Percentiles rank a stretch among this genome's conserved stretches.
These are phyloP conservation scores for Ochropacha duplaris DNA, from an alignment of 2,888 invertebrate species.

Conservation along the genomic window DNA sequence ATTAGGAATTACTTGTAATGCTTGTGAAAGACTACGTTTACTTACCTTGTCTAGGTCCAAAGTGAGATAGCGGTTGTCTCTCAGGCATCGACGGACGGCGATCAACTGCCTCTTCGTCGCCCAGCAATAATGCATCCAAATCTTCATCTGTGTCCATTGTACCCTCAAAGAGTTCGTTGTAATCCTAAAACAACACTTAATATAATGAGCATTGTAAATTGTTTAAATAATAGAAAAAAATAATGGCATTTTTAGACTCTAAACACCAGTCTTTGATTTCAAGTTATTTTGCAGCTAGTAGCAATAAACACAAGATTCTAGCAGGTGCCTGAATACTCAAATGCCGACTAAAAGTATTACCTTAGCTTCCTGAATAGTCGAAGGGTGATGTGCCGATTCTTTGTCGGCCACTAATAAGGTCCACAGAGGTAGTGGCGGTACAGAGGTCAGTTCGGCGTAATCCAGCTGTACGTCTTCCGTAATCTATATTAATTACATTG, in stretches of 20 bases:
- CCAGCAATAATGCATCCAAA: slow-evolving; percentile 90
- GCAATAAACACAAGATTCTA: no score
- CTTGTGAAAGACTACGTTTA: neutral
- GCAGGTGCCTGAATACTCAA: neutral
- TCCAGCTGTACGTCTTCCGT: slow-evolving; percentile 95
- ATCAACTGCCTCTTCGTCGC: slow-evolving; percentile 86
- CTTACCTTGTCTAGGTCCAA: slow-evolving; percentile 91
- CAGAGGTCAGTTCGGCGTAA: slow-evolving; percentile 98
- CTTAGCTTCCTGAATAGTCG: slow-evolving; percentile 80
- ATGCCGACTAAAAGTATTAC: slow-evolving; percentile 47
- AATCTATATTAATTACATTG: slow-evolving; percentile 68
- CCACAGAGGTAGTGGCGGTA: slow-evolving; percentile 98
- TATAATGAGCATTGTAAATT: neutral
- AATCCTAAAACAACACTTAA: slow-evolving; percentile 82
- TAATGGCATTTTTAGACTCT: no score
- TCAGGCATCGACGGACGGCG: slow-evolving; percentile 88
- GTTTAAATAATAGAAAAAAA: neutral
- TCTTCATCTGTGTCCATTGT: slow-evolving; percentile 91
- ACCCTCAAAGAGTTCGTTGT: slow-evolving; percentile 94
- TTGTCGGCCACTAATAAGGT: slow-evolving; percentile 97
- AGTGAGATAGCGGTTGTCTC: slow-evolving; percentile 90
- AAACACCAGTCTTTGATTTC: no score
- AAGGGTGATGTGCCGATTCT: slow-evolving; percentile 86
- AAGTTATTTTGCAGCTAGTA: no score
- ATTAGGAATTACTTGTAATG: neutral